phyloP scores from a whole-genome alignment of 2,888 invertebrate species.

The Drosophila birchii region DNA sequence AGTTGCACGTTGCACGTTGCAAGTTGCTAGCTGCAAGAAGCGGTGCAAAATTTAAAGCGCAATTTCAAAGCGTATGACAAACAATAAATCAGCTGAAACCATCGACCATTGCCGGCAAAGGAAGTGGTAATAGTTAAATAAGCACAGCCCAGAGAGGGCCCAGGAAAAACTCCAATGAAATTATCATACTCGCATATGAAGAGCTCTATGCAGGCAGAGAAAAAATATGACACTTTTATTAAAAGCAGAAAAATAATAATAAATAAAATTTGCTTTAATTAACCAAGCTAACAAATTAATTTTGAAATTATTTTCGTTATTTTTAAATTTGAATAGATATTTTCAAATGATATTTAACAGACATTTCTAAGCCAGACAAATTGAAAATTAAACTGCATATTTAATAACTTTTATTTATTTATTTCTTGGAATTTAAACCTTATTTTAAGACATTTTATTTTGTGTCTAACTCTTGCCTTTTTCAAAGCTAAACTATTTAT shows the following conservation, averaged over 20 bases:
- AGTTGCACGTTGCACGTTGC: slow-evolving; percentile 30
- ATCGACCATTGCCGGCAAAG: slow-evolving; percentile 58
- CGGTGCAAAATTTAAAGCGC: slow-evolving; percentile 78
- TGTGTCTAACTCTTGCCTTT: no score
- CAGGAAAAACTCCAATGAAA: slow-evolving; percentile 66
- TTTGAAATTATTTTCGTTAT: background rate
- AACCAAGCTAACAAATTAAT: no score
- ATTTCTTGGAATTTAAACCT: no score
- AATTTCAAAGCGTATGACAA: slow-evolving; percentile 79
- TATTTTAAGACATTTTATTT: no score
- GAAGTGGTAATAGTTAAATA: slow-evolving; percentile 80
- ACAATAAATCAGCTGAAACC: slow-evolving; percentile 78
- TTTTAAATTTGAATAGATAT: background rate
- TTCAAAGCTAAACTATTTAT: no score
- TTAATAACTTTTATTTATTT: no score
- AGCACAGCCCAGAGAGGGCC: slow-evolving; percentile 46
- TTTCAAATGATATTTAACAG: background rate
- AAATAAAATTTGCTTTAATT: background rate
- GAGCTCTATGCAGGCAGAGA: slow-evolving; percentile 16
- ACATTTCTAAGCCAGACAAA: no score
- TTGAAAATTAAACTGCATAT: no score
- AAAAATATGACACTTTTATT: background rate
- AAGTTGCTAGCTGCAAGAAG: slow-evolving; percentile 48
- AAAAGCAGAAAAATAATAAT: background rate
- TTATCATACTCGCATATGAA: slow-evolving; percentile 59